Conservation (phyloP, 2,797 vertebrate genomes). For the Parambassis ranga region DNA sequence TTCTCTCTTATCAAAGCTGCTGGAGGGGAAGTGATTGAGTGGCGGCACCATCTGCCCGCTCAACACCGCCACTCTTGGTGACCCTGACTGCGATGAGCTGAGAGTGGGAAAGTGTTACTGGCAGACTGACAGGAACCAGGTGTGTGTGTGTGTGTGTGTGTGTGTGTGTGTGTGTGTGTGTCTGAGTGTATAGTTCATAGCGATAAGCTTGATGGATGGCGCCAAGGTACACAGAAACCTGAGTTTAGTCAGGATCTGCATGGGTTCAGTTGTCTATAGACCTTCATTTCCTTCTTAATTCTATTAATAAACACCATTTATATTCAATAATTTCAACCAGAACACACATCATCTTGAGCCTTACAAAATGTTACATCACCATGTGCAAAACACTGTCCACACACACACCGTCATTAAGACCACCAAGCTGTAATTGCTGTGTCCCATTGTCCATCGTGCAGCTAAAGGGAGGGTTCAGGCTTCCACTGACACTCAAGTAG, state of each 20-base stretch:
- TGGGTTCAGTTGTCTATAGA: conserved; percentile 14
- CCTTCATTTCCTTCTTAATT: neutral
- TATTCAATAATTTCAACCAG: too few species aligned
- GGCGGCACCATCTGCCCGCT: conserved; percentile 48
- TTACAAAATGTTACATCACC: too few species aligned
- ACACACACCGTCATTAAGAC: conserved; percentile 24
- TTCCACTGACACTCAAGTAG: conserved; percentile 6
- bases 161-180: neutral
- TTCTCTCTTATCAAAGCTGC: conserved; percentile 24
- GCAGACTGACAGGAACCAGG: conserved; percentile 14
- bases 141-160: neutral
- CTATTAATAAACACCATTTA: neutral
- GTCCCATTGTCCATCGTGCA: conserved; percentile 19
- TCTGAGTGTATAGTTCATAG: neutral
- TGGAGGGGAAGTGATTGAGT: conserved; percentile 15
- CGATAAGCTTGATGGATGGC: conserved; percentile 39
- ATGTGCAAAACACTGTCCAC: too few species aligned
- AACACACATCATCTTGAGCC: too few species aligned
- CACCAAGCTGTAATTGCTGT: conserved; percentile 28
- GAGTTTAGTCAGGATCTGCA: conserved; percentile 8
- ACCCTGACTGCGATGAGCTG: conserved; percentile 12
- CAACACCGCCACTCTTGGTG: conserved; percentile 6
- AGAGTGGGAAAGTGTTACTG: conserved; percentile 14
- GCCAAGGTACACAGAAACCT: conserved; percentile 9
- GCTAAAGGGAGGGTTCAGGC: conserved; percentile 24